Evolutionary conservation across 2,113 vertebrate genomes (phyloP).

Genomic region (Salminus brasiliensis): DNA sequence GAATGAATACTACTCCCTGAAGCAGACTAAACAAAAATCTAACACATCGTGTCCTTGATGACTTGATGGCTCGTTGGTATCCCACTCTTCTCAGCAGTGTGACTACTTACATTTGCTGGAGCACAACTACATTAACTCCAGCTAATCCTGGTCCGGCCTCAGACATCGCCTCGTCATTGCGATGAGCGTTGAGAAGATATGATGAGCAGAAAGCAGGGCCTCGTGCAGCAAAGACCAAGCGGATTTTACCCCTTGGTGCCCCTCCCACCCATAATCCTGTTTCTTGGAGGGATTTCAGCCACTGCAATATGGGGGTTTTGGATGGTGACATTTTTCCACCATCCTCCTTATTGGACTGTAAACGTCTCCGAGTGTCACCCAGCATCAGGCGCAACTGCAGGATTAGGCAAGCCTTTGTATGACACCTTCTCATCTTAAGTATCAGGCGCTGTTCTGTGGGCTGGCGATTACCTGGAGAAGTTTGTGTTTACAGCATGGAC

Average conservation of each 20-base stretch:
- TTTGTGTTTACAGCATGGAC: not conserved
- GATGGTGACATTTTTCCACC: slow-evolving; percentile 2
- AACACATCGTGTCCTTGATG: not conserved
- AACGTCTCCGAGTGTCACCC: not conserved
- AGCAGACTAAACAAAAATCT: not conserved
- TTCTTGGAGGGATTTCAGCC: slow-evolving; percentile 60
- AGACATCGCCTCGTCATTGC: not conserved
- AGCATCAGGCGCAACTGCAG: not conserved
- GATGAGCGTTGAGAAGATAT: not conserved
- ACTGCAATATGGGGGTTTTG: slow-evolving; percentile 14
- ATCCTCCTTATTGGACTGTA: slow-evolving; percentile 1
- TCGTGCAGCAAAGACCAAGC: slow-evolving; percentile 47
- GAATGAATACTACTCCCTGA: not conserved
- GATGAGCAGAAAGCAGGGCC: slow-evolving; percentile 26
- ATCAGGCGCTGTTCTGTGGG: not conserved
- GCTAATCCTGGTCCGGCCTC: not conserved
- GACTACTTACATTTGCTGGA: not conserved
- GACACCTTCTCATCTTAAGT: not conserved
- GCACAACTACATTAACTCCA: not conserved
- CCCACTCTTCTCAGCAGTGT: not conserved
- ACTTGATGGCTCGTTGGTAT: not conserved
- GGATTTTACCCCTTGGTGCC: slow-evolving; percentile 51
- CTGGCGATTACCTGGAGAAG: not conserved
- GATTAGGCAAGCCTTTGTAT: not conserved
- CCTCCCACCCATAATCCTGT: slow-evolving; percentile 55